Conservation (phyloP, 2,888 invertebrate species). For the Drosophila rellima region DNA sequence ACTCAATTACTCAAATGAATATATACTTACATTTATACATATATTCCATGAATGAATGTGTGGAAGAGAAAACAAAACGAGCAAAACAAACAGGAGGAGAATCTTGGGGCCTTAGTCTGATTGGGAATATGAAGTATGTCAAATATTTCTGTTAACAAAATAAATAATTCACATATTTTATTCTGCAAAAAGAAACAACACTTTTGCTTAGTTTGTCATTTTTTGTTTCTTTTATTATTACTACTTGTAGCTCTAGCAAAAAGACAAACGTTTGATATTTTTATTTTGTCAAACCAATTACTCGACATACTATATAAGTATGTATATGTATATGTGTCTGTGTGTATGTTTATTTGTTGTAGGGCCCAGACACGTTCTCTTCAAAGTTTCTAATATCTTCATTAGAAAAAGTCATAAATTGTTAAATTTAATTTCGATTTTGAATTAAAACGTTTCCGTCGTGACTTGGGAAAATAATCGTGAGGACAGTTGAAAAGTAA, state of each 20-base stretch:
- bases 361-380: neutral
- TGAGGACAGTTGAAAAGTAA: neutral
- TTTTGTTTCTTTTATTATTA: no score
- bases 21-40: neutral
- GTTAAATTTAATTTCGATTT: neutral
- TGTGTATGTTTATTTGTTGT: no score
- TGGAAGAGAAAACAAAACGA: neutral
- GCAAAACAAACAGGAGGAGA: neutral
- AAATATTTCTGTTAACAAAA: no score
- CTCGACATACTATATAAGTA: no score
- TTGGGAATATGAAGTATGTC: neutral
- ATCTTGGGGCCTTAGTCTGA: neutral
- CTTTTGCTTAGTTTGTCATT: no score
- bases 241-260: no score
- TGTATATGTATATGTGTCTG: no score
- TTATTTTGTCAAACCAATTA: no score
- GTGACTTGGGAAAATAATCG: neutral
- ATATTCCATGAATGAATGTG: neutral
- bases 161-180: no score
- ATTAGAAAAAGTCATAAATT: neutral
- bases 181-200: no score
- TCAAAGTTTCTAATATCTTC: neutral
- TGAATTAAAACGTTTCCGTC: neutral
- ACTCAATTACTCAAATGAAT: conserved; percentile 2
- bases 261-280: no score